These are phyloP conservation scores for Spisula subtruncata DNA, from an alignment of 2,888 invertebrate genomes.

Conservation along the genomic window DNA sequence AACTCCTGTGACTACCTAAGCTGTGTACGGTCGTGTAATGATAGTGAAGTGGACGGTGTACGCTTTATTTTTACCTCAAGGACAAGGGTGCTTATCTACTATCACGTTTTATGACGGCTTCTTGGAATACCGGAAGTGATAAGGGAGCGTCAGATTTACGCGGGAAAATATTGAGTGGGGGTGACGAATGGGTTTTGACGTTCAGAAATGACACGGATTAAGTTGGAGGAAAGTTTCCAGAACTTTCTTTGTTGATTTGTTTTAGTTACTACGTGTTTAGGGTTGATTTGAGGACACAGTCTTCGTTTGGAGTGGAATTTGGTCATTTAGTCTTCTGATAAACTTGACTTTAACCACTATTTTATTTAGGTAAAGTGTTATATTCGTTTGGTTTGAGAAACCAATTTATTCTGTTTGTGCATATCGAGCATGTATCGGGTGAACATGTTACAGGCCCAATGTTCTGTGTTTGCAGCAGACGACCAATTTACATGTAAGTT, in stretches of 20 bases:
- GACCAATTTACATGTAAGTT: background rate
- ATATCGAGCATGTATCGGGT: background rate
- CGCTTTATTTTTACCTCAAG: background rate
- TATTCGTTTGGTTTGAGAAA: too few species aligned
- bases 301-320: too few species aligned
- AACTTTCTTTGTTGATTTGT: background rate
- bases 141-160: slow-evolving; percentile 30
- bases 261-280: background rate
- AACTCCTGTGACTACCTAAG: background rate
- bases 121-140: slow-evolving; percentile 59
- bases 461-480: background rate
- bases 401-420: background rate
- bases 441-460: background rate
- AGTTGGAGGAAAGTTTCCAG: background rate
- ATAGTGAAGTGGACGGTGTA: background rate
- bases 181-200: background rate
- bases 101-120: slow-evolving; percentile 26
- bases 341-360: too few species aligned
- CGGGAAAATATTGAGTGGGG: slow-evolving; percentile 31
- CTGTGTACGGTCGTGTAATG: background rate
- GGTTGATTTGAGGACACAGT: too few species aligned
- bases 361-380: too few species aligned
- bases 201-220: background rate
- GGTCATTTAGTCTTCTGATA: too few species aligned
- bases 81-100: background rate